Evolutionary conservation across 2,888 invertebrate species (phyloP).

Genomic region (Philereme vetulata): DNA sequence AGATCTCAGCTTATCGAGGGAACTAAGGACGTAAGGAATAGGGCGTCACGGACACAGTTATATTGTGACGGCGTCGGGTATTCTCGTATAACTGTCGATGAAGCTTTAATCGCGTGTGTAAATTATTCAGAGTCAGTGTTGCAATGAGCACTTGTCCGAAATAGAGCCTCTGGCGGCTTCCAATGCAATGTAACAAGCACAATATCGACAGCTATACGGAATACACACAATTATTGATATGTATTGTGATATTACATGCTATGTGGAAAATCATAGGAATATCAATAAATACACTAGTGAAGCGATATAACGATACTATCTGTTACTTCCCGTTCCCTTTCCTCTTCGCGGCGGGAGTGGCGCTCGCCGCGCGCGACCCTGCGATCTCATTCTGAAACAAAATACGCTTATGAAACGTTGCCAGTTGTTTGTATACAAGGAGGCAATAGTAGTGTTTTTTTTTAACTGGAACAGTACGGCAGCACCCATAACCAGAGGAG

Average conservation of each 20-base stretch:
- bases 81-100: constrained; percentile 58
- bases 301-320: constrained; percentile 66
- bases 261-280: constrained; percentile 75
- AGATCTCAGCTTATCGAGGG: constrained; percentile 29
- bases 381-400: constrained; percentile 59
- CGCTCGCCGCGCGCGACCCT: constrained; percentile 66
- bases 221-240: constrained; percentile 70
- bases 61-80: constrained; percentile 56
- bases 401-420: neutral
- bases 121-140: neutral
- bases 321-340: constrained; percentile 83
- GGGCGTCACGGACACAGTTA: constrained; percentile 53
- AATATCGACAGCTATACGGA: constrained; percentile 39
- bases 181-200: neutral
- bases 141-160: no score
- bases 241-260: constrained; percentile 82
- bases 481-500: no score
- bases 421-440: no score
- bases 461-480: no score
- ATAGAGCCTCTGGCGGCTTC: no score
- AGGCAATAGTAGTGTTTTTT: no score
- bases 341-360: constrained; percentile 77
- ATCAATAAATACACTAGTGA: constrained; percentile 77
- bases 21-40: constrained; percentile 52
- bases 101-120: constrained; percentile 11